A percentile compares a stretch with the other conserved stretches of the same genome.
phyloP scores from a whole-genome alignment of 2,113 vertebrate species.

The Vimba vimba region DNA sequence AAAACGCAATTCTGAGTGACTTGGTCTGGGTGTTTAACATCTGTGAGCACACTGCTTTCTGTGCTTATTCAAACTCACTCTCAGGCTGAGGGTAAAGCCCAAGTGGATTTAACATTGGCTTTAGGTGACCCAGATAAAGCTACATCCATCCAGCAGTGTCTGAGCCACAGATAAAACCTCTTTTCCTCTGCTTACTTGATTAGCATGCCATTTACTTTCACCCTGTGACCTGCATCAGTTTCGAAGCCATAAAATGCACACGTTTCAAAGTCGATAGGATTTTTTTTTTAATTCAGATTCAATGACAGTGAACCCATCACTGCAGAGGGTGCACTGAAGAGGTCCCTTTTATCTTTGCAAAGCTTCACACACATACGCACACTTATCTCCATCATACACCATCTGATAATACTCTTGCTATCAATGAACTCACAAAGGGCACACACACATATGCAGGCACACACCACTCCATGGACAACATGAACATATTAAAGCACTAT shows the following conservation, averaged over 20 bases:
- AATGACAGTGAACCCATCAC: constrained; percentile 7
- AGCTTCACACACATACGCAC: background rate
- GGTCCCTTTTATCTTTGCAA: constrained; percentile 39
- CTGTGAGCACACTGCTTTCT: constrained; percentile 14
- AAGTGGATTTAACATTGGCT: constrained; percentile 39
- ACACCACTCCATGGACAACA: background rate
- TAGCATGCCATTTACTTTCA: constrained; percentile 32
- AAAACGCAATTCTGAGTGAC: background rate
- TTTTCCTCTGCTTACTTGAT: constrained; percentile 36
- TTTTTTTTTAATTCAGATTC: background rate
- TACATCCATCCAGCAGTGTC: constrained; percentile 23
- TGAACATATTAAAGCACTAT: constrained; percentile 17
- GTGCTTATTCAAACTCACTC: constrained; percentile 18
- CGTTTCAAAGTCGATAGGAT: background rate
- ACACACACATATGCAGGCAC: background rate
- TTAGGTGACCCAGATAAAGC: constrained; percentile 29
- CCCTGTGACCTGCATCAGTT: background rate
- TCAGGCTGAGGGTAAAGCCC: constrained; percentile 21
- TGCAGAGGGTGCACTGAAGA: background rate
- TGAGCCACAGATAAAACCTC: constrained; percentile 25
- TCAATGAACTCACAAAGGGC: background rate
- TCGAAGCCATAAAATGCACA: constrained; percentile 18
- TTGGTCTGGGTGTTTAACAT: background rate
- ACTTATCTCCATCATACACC: background rate
- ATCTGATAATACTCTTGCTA: constrained; percentile 13